Evolutionary conservation across 2,113 vertebrate species (phyloP).

Genomic region (Hyla sarda): DNA sequence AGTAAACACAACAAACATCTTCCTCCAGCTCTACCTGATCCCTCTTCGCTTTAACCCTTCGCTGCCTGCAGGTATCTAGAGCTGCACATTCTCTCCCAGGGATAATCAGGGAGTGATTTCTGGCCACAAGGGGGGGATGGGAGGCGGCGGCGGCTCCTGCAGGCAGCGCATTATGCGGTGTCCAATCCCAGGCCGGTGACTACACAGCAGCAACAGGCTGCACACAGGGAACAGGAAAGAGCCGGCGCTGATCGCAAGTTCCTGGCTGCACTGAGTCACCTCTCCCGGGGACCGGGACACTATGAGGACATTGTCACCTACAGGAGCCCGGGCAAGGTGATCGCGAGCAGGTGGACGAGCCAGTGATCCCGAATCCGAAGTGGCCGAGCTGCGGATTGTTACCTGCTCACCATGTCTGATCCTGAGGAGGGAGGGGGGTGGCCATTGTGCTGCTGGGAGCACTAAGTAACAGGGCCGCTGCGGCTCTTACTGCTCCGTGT

Average conservation of each 20-base stretch:
- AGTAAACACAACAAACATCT: too few relatives aligned
- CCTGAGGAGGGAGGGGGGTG: background rate
- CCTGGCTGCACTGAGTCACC: slow-evolving; percentile 19
- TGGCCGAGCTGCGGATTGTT: too few relatives aligned
- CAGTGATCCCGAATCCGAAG: background rate
- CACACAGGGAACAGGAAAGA: background rate
- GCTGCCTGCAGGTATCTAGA: too few relatives aligned
- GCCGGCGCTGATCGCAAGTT: background rate
- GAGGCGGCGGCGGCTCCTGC: slow-evolving; percentile 17
- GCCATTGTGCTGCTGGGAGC: background rate
- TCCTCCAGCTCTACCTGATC: too few relatives aligned
- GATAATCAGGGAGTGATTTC: slow-evolving; percentile 47
- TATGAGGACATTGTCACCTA: slow-evolving; percentile 26
- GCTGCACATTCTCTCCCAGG: too few relatives aligned
- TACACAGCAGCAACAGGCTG: background rate
- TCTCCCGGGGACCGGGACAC: slow-evolving; percentile 38
- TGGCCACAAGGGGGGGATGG: slow-evolving; percentile 36
- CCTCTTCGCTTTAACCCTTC: too few relatives aligned
- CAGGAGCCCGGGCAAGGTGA: background rate
- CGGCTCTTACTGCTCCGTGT: too few relatives aligned
- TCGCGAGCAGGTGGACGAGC: slow-evolving; percentile 27
- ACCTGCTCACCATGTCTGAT: slow-evolving; percentile 27
- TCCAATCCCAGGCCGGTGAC: slow-evolving; percentile 26
- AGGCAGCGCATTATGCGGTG: slow-evolving; percentile 16
- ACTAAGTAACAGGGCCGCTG: slow-evolving; percentile 18